Evolutionary conservation across 2,797 vertebrate species (phyloP).

Genomic region (Phataginus tetradactyla): DNA sequence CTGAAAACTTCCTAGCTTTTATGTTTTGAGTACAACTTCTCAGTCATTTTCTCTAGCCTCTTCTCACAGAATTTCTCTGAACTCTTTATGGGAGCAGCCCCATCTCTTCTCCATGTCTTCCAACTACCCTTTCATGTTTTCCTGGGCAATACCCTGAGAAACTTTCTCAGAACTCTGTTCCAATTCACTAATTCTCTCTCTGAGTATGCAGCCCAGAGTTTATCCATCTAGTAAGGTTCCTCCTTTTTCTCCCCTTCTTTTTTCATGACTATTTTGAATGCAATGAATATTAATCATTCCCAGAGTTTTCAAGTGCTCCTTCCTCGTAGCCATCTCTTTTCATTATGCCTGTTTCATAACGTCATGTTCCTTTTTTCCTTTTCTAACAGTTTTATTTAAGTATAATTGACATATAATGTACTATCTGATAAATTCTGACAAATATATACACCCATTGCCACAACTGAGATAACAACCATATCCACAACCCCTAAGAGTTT

Average conservation of each 20-base stretch:
- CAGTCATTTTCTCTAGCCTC: not conserved
- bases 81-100: not conserved
- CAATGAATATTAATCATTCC: not conserved
- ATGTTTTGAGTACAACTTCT: not conserved
- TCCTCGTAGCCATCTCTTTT: not conserved
- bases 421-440: not conserved
- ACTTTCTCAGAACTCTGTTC: slow-evolving; percentile 20
- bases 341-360: not conserved
- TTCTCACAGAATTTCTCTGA: not conserved
- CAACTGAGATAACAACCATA: not conserved
- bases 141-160: not conserved
- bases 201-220: not conserved
- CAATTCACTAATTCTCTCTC: slow-evolving; percentile 12
- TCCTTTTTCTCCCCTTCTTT: not conserved
- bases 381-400: not conserved
- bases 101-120: not conserved
- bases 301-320: not conserved
- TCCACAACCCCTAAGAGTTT: not conserved
- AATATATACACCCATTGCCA: not conserved
- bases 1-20: slow-evolving; percentile 13
- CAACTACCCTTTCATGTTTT: not conserved
- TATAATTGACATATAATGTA: not conserved
- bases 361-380: not conserved
- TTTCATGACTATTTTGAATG: not conserved
- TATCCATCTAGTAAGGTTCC: not conserved